Percentiles rank a stretch among this genome's conserved stretches.
Evolutionary conservation across 2,113 vertebrate genomes (phyloP).

Genomic region (Octodon degus): DNA sequence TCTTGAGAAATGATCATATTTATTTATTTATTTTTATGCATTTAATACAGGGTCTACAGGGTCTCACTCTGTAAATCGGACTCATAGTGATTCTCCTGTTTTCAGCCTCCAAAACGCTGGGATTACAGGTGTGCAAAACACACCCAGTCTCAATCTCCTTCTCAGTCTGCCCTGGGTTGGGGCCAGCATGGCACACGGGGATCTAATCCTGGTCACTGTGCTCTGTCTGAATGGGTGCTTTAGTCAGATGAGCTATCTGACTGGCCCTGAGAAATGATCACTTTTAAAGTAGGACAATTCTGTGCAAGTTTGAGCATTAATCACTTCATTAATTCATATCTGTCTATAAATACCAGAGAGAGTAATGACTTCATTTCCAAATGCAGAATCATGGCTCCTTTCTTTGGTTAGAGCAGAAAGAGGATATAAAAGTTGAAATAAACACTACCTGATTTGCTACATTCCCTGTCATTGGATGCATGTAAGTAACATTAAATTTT

Average conservation of each 20-base stretch:
- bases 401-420: background rate
- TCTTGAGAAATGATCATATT: background rate
- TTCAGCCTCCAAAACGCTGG: too few species aligned
- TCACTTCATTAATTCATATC: background rate
- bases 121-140: too few species aligned
- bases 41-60: too few species aligned
- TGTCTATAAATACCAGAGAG: background rate
- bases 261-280: background rate
- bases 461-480: background rate
- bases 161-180: too few species aligned
- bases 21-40: too few species aligned
- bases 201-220: accelerated
- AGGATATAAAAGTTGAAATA: background rate
- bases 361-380: background rate
- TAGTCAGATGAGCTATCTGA: too few species aligned
- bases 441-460: background rate
- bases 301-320: background rate
- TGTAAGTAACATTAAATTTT: background rate
- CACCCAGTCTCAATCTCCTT: too few species aligned
- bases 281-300: conserved; percentile 27
- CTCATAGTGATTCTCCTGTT: too few species aligned
- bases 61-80: too few species aligned
- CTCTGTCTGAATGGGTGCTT: too few species aligned
- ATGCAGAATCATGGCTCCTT: background rate
- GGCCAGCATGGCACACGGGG: too few species aligned